phyloP scores from a whole-genome alignment of 1,140 invertebrate genomes.

The Pseudomyrmex gracilis region DNA sequence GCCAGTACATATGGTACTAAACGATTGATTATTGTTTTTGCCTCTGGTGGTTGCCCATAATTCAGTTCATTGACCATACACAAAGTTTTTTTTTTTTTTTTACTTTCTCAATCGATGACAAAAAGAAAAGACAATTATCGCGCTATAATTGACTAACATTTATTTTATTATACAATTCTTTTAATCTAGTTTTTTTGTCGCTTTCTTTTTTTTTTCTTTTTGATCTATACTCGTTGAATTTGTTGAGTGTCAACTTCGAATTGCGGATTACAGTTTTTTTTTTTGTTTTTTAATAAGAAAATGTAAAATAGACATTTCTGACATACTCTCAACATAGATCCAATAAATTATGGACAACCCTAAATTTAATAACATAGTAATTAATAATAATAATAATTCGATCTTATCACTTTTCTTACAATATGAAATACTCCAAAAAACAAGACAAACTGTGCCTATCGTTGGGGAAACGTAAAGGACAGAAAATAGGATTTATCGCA shows the following conservation, averaged over 20 bases:
- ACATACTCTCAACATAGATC: conserved; percentile 73
- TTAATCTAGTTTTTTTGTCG: conserved; percentile 57
- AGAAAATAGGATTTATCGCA: conserved; percentile 32
- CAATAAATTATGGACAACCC: conserved; percentile 85
- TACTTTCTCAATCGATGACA: conserved; percentile 63
- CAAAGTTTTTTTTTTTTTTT: conserved; percentile 16
- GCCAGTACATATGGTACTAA: conserved; percentile 82
- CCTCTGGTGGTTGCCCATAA: conserved; percentile 83
- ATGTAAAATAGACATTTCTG: conserved; percentile 60
- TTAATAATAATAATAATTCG: conserved; percentile 75
- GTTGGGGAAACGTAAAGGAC: neutral
- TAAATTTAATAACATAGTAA: conserved; percentile 76
- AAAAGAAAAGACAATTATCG: conserved; percentile 64
- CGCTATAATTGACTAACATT: conserved; percentile 84
- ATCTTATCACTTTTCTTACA: conserved; percentile 74
- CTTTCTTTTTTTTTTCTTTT: conserved; percentile 51
- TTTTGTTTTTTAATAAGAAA: conserved; percentile 32
- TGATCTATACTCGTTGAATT: conserved; percentile 46
- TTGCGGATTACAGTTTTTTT: conserved; percentile 1
- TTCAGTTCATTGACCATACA: conserved; percentile 74
- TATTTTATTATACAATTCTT: conserved; percentile 81
- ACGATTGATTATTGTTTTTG: conserved; percentile 80
- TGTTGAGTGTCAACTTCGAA: conserved; percentile 51
- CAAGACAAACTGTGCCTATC: conserved; percentile 77
- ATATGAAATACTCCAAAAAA: conserved; percentile 74